Conservation (phyloP, 2,888 invertebrate genomes). For the Rhaphigaster nebulosa region DNA sequence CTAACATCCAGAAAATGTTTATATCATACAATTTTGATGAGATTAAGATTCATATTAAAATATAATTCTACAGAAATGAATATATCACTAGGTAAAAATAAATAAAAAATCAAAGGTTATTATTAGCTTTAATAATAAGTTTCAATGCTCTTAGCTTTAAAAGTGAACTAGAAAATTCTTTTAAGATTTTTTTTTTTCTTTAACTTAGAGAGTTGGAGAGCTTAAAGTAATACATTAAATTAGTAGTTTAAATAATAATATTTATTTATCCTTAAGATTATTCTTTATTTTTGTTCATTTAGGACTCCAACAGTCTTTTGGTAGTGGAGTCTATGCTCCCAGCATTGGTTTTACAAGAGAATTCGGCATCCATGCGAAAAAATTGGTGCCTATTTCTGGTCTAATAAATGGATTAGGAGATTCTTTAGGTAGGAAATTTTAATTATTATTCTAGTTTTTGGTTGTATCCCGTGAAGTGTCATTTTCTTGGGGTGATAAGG, state of each 20-base stretch:
- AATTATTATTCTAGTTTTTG: background rate
- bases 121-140: too few relatives aligned
- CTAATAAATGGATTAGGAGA: constrained; percentile 95
- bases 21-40: too few relatives aligned
- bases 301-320: constrained; percentile 96
- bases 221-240: too few relatives aligned
- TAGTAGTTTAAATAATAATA: too few relatives aligned
- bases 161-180: too few relatives aligned
- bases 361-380: constrained; percentile 84
- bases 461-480: background rate
- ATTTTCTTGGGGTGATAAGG: background rate
- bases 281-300: constrained; percentile 65
- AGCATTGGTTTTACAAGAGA: constrained; percentile 88
- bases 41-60: background rate
- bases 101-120: background rate
- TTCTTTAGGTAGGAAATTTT: constrained; percentile 77
- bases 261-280: constrained; percentile 25
- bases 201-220: too few relatives aligned
- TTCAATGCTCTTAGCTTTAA: background rate
- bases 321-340: constrained; percentile 94
- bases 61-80: background rate
- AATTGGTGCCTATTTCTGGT: constrained; percentile 92
- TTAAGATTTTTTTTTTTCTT: too few relatives aligned
- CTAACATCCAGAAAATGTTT: too few relatives aligned
- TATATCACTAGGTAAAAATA: background rate